These are phyloP conservation scores for Henricia sp. DNA, from an alignment of 53 echinoderm and acorn worm genomes.

Conservation along the genomic window DNA sequence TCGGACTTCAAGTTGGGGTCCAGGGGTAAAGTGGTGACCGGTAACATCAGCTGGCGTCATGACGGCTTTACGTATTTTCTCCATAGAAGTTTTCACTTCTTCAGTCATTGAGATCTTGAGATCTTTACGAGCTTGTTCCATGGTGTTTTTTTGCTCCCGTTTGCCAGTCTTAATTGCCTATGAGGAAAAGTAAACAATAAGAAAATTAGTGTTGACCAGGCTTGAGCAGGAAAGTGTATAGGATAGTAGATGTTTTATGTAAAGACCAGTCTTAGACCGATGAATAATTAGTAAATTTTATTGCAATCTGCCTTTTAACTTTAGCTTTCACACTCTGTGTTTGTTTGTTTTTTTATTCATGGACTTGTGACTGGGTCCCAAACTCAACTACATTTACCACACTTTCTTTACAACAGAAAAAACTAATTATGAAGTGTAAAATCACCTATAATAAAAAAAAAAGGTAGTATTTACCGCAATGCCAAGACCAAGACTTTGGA, in stretches of 20 bases:
- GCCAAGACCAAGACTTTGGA: slow-evolving; percentile 66
- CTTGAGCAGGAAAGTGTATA: too few species aligned
- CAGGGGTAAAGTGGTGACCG: slow-evolving; percentile 30
- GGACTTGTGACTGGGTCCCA: too few species aligned
- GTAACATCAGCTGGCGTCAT: slow-evolving; percentile 41
- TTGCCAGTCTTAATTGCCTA: slow-evolving; percentile 71
- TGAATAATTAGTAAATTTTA: too few species aligned
- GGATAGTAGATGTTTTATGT: too few species aligned
- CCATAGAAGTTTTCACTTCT: slow-evolving; percentile 36
- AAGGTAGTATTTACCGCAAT: slow-evolving; percentile 67
- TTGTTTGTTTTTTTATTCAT: too few species aligned
- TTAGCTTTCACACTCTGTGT: too few species aligned
- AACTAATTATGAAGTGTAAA: neutral
- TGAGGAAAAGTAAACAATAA: too few species aligned
- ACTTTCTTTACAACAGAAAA: too few species aligned
- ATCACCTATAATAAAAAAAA: slow-evolving; percentile 33
- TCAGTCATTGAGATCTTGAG: slow-evolving; percentile 13
- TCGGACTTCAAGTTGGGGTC: slow-evolving; percentile 52
- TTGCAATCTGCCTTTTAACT: too few species aligned
- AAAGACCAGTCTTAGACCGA: too few species aligned
- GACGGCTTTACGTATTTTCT: slow-evolving; percentile 55
- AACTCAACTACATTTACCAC: too few species aligned
- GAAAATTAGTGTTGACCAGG: too few species aligned
- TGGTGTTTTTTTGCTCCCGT: slow-evolving; percentile 59
- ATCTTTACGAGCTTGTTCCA: slow-evolving; percentile 39